Percentiles rank a stretch among this genome's conserved stretches.
Evolutionary conservation across 1,140 invertebrate species (phyloP).

Genomic region (Forficula auricularia): DNA sequence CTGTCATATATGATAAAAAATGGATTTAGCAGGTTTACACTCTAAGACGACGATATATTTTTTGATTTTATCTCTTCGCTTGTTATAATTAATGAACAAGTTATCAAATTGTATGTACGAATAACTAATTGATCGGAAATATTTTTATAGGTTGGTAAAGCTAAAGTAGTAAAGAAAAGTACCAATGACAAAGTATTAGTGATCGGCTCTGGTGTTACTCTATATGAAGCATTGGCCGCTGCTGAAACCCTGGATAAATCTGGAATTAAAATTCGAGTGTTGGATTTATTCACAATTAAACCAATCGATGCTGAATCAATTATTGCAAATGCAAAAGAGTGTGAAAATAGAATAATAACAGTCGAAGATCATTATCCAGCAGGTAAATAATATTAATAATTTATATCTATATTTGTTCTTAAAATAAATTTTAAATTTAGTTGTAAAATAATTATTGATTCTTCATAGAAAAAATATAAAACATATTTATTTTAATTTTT

Average conservation of each 20-base stretch:
- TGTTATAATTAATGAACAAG: too few relatives aligned
- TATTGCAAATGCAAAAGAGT: conserved; percentile 56
- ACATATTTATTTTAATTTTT: not conserved
- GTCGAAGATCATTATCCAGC: conserved; percentile 96
- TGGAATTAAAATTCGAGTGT: conserved; percentile 56
- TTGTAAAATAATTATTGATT: not conserved
- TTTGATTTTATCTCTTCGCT: too few relatives aligned
- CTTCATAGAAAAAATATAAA: too few relatives aligned
- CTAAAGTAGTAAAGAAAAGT: conserved; percentile 59
- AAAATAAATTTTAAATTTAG: not conserved
- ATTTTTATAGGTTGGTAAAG: conserved; percentile 45
- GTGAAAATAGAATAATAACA: conserved; percentile 68
- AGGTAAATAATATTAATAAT: conserved; percentile 31
- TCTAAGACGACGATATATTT: too few relatives aligned
- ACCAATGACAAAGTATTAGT: conserved; percentile 63
- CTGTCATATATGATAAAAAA: too few relatives aligned
- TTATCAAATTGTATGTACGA: too few relatives aligned
- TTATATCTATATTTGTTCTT: not conserved
- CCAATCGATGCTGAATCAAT: conserved; percentile 74
- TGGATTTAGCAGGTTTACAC: too few relatives aligned
- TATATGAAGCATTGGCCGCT: conserved; percentile 78
- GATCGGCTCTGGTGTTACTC: conserved; percentile 81
- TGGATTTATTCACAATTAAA: conserved; percentile 93
- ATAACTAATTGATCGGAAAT: too few relatives aligned
- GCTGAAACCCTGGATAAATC: conserved; percentile 51